Evolutionary conservation across 2,113 vertebrate species (phyloP), one percentile per base, ranked within the genome.

Genomic region (Siphamia tubifer): DNA sequence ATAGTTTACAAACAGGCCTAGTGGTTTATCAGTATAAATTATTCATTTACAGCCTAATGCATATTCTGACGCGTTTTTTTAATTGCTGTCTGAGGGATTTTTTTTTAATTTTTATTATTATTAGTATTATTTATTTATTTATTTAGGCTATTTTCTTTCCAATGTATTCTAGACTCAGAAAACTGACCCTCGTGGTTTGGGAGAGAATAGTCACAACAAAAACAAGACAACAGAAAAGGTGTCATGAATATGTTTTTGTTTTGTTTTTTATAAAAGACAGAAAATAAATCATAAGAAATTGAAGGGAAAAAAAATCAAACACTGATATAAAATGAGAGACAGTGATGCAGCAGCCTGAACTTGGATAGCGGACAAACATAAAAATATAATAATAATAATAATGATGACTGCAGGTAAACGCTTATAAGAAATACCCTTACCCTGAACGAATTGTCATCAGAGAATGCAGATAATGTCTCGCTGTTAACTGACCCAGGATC

Each of bases 391-490:
- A 8, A 10, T 1, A 15, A 34, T 23, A 25, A 52, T 15, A 53
- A 74, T 56, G 57, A 73, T 79, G 76, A 85, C 77, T 87, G 81
- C 89, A 88, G 82, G 81, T 88, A 82, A 86, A 89, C 87, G 86
- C 87, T 85, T 63, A 87, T 82, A 83, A 90, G 74, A 90, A 84
- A 85, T 78, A 73, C 88, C 94, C 93, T 98, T 97, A 98, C 96
- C 96, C 96, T 91, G 94, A 89, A 85, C 93, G 91, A 86, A 95
- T 92, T 93, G 95, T 94, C 94, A 95, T 90, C 87, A 97, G 92
- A 79, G 95, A 94, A 92, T 95, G 95, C 88, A 97, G 94, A 89
- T 95, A 96, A 92, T 95, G 95, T 88, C 95, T 94, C 88, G 95
- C 94, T 76, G 94, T 96, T 87, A 96, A 91, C 91, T 95, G 95